Base-by-base conservation (phyloP, 2,113 vertebrate species). In the Zonotrichia leucophrys region DNA sequence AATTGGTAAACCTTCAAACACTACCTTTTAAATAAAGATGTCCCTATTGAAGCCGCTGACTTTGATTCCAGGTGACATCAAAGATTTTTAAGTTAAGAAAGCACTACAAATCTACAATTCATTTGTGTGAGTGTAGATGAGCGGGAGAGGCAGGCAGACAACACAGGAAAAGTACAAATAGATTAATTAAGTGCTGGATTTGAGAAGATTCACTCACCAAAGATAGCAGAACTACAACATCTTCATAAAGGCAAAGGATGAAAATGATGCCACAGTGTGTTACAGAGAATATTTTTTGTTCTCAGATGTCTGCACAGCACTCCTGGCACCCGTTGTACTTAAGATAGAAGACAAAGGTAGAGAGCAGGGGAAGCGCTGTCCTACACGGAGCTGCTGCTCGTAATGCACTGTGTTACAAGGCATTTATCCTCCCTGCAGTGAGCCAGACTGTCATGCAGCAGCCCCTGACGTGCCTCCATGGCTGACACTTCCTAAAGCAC, bases 11-110 rank as follows among this genome's bases (percentile, higher is more conserved):
- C 59, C 94, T 96, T 97, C 91, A 97, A 93, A 96, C 94, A 41
- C 84, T 95, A 92, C 83, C 90, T 96, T 95, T 97, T 92, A 97
- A 97, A 96, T 97, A 95, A 97, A 95, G 66, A 89, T 94, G 76
- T 89, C 93, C 73, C 64, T 94, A 89, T 74, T 89, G 79, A 97
- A 94, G 66, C 78, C 59, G 44, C 62, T 84, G 82, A 72, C 83
- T 97, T 96, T 95, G 69, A 96, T 97, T 97, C 93, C 87, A 92
- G 72, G 84, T 4, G 24, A 85, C 72, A 96, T 97, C 89, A 96
- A 89, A 97, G 68, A 95, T 89, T 84, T 92, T 93, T 90, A 91
- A 85, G 92, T 89, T 63, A 86, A 89, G 68, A 88, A 88, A 91
- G 87, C 78, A 87, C 69, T 89, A 91, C 95, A 96, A 96, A 90